A percentile compares a stretch with the other conserved stretches of the same genome.
Conservation (phyloP, 2,888 invertebrate species). For the Heliconius ismenius region DNA sequence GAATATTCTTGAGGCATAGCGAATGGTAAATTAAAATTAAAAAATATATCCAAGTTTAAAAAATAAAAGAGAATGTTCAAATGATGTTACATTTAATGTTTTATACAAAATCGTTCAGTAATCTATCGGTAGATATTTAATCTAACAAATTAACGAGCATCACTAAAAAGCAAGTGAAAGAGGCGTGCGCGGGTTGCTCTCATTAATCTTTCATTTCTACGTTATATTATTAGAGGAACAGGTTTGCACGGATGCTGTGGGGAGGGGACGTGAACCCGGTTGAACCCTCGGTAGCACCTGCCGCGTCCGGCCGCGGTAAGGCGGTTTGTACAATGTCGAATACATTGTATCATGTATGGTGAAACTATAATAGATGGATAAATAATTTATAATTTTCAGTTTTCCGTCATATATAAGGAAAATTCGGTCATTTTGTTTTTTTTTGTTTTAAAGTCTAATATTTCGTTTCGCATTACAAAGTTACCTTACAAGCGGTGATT, state of each 20-base stretch:
- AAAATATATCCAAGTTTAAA: no score
- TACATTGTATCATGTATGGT: background rate
- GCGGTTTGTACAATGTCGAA: slow-evolving; percentile 12
- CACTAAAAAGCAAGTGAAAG: slow-evolving; percentile 71
- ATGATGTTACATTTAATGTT: no score
- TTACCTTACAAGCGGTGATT: no score
- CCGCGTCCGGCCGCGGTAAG: slow-evolving; percentile 66
- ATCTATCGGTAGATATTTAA: background rate
- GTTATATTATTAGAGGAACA: slow-evolving; percentile 82
- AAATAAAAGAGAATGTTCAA: no score
- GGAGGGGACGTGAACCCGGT: slow-evolving; percentile 69
- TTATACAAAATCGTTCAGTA: no score
- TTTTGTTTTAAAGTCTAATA: no score
- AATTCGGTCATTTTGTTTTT: no score
- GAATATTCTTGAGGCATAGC: no score
- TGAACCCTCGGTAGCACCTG: slow-evolving; percentile 81
- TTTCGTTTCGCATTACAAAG: no score
- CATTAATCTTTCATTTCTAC: slow-evolving; percentile 82
- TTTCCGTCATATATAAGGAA: background rate
- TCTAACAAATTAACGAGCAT: slow-evolving; percentile 42
- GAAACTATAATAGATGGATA: background rate
- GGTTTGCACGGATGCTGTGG: slow-evolving; percentile 79
- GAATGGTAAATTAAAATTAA: no score
- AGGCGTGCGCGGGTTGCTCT: slow-evolving; percentile 81
- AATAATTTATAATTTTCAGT: background rate